Percentiles rank a stretch among this genome's conserved stretches.
phyloP scores from a whole-genome alignment of 2,797 vertebrate genomes.

The Lutjanus argentimaculatus region DNA sequence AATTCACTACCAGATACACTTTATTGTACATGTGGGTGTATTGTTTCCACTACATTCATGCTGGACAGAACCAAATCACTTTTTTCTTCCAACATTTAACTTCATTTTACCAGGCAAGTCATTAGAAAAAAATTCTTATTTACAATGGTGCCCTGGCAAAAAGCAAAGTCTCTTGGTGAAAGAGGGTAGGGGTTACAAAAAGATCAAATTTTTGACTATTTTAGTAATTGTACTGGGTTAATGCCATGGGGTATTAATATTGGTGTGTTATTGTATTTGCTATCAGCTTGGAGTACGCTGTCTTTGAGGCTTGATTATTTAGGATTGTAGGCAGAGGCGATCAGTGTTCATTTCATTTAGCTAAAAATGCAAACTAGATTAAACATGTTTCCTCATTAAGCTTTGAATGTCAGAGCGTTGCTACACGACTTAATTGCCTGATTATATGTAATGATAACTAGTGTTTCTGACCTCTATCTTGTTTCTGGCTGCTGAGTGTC shows the following conservation, averaged over 20 bases:
- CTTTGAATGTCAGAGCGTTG: not conserved
- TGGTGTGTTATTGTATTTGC: not conserved
- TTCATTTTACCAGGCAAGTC: too few species aligned
- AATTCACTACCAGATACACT: not conserved
- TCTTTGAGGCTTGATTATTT: not conserved
- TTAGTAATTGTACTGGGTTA: not conserved
- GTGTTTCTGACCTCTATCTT: constrained; percentile 28
- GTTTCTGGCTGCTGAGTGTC: constrained; percentile 30
- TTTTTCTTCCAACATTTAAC: too few species aligned
- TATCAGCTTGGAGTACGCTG: too few species aligned
- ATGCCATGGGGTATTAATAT: not conserved
- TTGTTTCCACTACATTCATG: not conserved
- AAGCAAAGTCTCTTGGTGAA: too few species aligned
- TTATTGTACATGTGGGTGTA: not conserved
- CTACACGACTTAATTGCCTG: not conserved
- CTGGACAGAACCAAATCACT: not conserved
- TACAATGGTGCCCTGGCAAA: too few species aligned
- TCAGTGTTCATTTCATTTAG: not conserved
- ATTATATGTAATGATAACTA: not conserved
- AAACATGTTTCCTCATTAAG: not conserved
- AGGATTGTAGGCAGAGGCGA: not conserved
- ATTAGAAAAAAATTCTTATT: too few species aligned
- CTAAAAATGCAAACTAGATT: not conserved
- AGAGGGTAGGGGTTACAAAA: too few species aligned
- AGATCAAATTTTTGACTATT: not conserved